Percentiles rank a stretch among this genome's conserved stretches.
Conservation (phyloP, 2,888 invertebrate species). For the Rhagium mordax region DNA sequence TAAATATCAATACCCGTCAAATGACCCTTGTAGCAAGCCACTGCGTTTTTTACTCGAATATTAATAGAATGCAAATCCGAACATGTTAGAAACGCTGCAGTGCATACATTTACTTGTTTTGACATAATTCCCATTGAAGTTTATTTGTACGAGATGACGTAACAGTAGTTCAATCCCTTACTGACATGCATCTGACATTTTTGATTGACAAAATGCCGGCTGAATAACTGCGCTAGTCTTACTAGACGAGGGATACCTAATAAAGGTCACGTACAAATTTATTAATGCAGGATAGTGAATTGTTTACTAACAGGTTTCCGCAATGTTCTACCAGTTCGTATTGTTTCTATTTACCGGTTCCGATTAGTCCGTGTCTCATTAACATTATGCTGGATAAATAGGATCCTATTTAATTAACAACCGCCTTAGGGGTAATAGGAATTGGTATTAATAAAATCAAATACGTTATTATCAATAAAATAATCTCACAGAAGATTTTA, state of each 20-base stretch:
- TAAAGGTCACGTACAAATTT: conserved; percentile 22
- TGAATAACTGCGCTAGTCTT: conserved; percentile 21
- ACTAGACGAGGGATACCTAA: conserved; percentile 17
- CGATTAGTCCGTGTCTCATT: neutral
- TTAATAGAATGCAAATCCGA: conserved; percentile 45
- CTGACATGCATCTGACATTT: conserved; percentile 17
- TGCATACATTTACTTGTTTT: conserved; percentile 41
- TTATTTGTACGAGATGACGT: conserved; percentile 38
- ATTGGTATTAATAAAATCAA: neutral
- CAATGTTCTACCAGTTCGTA: neutral
- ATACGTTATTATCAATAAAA: neutral
- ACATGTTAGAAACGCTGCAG: conserved; percentile 37
- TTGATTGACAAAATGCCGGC: conserved; percentile 25
- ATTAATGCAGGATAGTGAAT: conserved; percentile 28
- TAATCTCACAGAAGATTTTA: neutral
- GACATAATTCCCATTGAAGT: conserved; percentile 46
- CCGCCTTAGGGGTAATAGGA: neutral
- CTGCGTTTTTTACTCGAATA: conserved; percentile 22
- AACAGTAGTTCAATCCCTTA: conserved; percentile 36
- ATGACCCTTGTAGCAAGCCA: neutral
- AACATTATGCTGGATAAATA: conserved; percentile 17
- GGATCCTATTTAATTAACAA: neutral
- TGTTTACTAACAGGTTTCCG: conserved; percentile 20
- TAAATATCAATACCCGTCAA: neutral
- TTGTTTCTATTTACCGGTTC: conserved; percentile 21